A percentile compares a stretch with the other conserved stretches of the same genome.
These are phyloP conservation scores for Cettia cetti DNA, from an alignment of 2,113 vertebrate species.

Conservation along the genomic window DNA sequence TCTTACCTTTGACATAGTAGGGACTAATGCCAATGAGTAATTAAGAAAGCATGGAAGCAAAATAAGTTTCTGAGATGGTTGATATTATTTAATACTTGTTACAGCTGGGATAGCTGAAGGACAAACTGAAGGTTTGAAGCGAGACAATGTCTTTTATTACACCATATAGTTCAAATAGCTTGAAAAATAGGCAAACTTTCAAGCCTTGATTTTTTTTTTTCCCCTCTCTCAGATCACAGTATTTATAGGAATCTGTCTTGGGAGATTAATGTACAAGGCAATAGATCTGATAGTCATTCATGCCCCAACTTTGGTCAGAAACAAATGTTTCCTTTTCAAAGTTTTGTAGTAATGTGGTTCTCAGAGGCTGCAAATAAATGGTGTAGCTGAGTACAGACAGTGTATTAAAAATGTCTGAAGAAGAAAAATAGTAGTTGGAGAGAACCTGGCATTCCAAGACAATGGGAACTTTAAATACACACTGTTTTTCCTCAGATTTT, in stretches of 20 bases:
- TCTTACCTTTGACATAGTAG: not conserved
- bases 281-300: not conserved
- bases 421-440: not conserved
- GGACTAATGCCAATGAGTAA: not conserved
- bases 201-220: not conserved
- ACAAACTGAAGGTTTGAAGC: not conserved
- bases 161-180: not conserved
- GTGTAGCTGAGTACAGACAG: not conserved
- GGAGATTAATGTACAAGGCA: not conserved
- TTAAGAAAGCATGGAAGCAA: slow-evolving; percentile 21
- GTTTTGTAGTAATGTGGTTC: slow-evolving; percentile 9
- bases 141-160: not conserved
- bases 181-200: not conserved
- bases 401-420: not conserved
- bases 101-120: not conserved
- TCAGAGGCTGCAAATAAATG: not conserved
- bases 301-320: not conserved
- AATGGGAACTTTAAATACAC: not conserved
- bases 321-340: slow-evolving; percentile 1
- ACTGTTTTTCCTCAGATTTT: not conserved
- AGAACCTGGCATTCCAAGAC: not conserved
- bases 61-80: not conserved
- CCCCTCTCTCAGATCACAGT: not conserved
- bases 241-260: not conserved
- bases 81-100: not conserved